Conservation (phyloP, 2,113 vertebrate genomes). For the Anser cygnoides region DNA sequence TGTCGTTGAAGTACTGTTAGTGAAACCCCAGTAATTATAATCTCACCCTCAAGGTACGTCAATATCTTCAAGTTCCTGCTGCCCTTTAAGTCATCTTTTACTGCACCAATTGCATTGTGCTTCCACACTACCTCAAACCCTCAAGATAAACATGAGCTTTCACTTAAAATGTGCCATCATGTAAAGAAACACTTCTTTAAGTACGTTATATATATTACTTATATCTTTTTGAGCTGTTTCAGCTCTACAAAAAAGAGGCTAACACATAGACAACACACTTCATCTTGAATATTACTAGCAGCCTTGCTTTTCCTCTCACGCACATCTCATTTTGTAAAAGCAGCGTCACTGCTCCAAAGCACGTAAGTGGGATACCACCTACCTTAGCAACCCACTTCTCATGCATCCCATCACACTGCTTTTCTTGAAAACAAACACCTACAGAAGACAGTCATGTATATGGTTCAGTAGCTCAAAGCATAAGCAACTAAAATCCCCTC, state of each 20-base stretch:
- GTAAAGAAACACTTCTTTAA: background rate
- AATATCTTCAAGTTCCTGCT: slow-evolving; percentile 22
- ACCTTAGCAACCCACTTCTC: slow-evolving; percentile 17
- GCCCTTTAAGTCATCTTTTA: slow-evolving; percentile 61
- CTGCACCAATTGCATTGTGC: background rate
- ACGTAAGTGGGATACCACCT: slow-evolving; percentile 54
- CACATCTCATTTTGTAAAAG: background rate
- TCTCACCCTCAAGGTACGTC: slow-evolving; percentile 22
- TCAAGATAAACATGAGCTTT: background rate
- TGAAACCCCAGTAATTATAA: slow-evolving; percentile 57
- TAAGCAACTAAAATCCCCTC: background rate
- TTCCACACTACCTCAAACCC: background rate
- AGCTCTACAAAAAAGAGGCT: background rate
- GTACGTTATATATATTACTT: no score
- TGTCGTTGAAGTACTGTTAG: slow-evolving; percentile 61
- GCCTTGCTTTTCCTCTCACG: background rate
- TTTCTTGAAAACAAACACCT: slow-evolving; percentile 18
- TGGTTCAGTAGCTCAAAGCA: slow-evolving; percentile 27
- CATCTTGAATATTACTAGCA: background rate
- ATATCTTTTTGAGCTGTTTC: background rate
- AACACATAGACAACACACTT: background rate
- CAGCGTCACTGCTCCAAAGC: slow-evolving; percentile 5
- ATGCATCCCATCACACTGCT: background rate
- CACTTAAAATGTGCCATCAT: background rate
- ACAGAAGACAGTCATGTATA: background rate